Percentiles rank a stretch among this genome's conserved stretches.
phyloP scores from a whole-genome alignment of 2,888 invertebrate genomes.

The Eupithecia pulchellata region DNA sequence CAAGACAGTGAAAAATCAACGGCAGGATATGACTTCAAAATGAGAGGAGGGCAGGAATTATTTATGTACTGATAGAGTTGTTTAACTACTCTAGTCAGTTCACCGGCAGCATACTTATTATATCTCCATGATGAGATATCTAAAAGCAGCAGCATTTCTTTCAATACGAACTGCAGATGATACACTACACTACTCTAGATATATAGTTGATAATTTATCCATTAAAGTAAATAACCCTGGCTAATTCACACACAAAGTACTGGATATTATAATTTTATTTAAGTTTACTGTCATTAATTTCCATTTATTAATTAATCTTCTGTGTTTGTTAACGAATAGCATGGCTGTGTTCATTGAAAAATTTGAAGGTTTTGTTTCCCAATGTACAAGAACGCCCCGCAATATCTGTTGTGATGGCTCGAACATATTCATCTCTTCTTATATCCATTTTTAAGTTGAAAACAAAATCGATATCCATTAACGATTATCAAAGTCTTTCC shows the following conservation, averaged over 20 bases:
- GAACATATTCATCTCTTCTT: neutral
- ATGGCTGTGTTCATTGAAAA: neutral
- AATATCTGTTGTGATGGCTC: neutral
- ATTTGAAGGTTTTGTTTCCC: neutral
- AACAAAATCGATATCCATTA: neutral
- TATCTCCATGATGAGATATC: too few relatives aligned
- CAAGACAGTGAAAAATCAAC: too few relatives aligned
- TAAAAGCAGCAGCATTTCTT: too few relatives aligned
- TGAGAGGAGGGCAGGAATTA: too few relatives aligned
- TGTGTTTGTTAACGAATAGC: neutral
- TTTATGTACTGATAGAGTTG: too few relatives aligned
- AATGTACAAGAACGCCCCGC: neutral
- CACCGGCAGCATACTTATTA: too few relatives aligned
- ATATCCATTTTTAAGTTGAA: neutral
- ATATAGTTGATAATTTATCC: too few relatives aligned
- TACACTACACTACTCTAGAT: too few relatives aligned
- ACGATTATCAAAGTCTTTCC: neutral
- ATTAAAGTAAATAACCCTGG: neutral
- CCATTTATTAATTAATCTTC: neutral
- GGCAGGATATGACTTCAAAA: too few relatives aligned
- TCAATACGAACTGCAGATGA: too few relatives aligned
- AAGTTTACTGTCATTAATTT: neutral
- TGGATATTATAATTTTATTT: neutral
- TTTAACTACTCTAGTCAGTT: too few relatives aligned
- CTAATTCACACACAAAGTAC: neutral